These are phyloP conservation scores for Neocloeon triangulifer DNA, from an alignment of 1,140 invertebrate species.

Conservation along the genomic window DNA sequence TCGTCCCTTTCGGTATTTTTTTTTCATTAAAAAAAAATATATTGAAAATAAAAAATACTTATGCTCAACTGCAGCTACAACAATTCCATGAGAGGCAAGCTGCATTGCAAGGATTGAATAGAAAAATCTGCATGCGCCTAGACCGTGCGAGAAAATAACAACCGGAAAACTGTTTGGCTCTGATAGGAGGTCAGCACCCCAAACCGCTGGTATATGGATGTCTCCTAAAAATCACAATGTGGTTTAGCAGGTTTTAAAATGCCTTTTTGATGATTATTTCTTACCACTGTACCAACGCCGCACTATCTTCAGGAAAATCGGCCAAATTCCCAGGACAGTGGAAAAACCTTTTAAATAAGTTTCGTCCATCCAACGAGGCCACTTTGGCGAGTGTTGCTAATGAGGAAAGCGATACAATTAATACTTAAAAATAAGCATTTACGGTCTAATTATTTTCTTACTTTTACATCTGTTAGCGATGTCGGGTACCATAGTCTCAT, in stretches of 20 bases:
- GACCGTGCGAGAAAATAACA: slow-evolving; percentile 40
- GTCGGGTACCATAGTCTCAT: slow-evolving; percentile 22
- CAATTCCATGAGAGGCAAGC: slow-evolving; percentile 37
- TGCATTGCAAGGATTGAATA: slow-evolving; percentile 33
- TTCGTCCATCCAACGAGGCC: slow-evolving; percentile 29
- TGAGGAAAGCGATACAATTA: too few species aligned
- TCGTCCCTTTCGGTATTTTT: slow-evolving; percentile 27
- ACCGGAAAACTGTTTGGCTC: slow-evolving; percentile 25
- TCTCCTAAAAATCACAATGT: slow-evolving; percentile 18
- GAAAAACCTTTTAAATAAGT: slow-evolving; percentile 29
- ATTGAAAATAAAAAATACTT: too few species aligned
- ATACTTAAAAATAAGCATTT: not conserved
- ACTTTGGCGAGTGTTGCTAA: slow-evolving; percentile 20
- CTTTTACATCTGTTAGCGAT: slow-evolving; percentile 10
- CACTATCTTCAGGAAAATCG: slow-evolving; percentile 20
- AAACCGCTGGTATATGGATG: slow-evolving; percentile 27
- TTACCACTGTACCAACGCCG: slow-evolving; percentile 20
- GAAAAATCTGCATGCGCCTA: slow-evolving; percentile 32
- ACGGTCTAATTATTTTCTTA: slow-evolving; percentile 9
- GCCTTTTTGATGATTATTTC: slow-evolving; percentile 1
- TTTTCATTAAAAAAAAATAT: too few species aligned
- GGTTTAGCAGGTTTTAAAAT: too few species aligned
- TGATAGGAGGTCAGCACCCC: slow-evolving; percentile 19
- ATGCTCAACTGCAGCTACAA: slow-evolving; percentile 39
- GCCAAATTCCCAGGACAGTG: slow-evolving; percentile 21